These are phyloP conservation scores for Bellardia pandia DNA, from an alignment of 2,888 invertebrate species.

Conservation along the genomic window DNA sequence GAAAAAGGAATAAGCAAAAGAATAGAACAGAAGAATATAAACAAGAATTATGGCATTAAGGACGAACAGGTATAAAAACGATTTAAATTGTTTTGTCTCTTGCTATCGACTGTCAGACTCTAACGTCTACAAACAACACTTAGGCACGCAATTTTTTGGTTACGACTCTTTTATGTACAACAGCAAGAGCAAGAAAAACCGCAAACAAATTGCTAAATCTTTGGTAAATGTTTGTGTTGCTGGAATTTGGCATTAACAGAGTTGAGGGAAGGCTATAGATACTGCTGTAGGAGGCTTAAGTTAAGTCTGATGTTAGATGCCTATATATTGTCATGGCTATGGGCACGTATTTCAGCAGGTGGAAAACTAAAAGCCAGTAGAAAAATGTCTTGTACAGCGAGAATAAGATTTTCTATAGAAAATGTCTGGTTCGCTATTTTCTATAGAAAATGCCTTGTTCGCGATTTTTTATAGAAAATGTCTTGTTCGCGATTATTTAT, in stretches of 20 bases:
- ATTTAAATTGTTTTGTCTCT: slow-evolving; percentile 11
- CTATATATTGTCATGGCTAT: neutral
- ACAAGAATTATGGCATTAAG: slow-evolving; percentile 10
- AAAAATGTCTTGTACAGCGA: neutral
- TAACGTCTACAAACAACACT: slow-evolving; percentile 63
- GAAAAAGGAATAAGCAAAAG: neutral
- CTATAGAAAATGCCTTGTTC: too few species aligned
- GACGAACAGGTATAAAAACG: slow-evolving; percentile 1
- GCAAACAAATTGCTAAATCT: slow-evolving; percentile 37
- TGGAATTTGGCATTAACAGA: slow-evolving; percentile 12
- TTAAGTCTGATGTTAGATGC: neutral
- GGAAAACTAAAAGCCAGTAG: neutral
- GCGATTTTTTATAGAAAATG: too few species aligned
- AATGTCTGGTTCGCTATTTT: too few species aligned
- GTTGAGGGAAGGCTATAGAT: neutral
- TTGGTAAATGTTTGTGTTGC: slow-evolving; percentile 36
- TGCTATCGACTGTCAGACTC: neutral
- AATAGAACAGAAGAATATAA: neutral
- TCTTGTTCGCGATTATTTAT: too few species aligned
- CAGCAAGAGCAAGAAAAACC: slow-evolving; percentile 4
- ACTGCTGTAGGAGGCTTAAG: slow-evolving; percentile 17
- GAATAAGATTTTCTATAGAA: too few species aligned
- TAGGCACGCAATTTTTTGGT: slow-evolving; percentile 67
- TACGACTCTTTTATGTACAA: slow-evolving; percentile 9
- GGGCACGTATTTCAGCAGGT: slow-evolving; percentile 37